Evolutionary conservation across 2,797 vertebrate species (phyloP).

Genomic region (Poeciliopsis gracilis): DNA sequence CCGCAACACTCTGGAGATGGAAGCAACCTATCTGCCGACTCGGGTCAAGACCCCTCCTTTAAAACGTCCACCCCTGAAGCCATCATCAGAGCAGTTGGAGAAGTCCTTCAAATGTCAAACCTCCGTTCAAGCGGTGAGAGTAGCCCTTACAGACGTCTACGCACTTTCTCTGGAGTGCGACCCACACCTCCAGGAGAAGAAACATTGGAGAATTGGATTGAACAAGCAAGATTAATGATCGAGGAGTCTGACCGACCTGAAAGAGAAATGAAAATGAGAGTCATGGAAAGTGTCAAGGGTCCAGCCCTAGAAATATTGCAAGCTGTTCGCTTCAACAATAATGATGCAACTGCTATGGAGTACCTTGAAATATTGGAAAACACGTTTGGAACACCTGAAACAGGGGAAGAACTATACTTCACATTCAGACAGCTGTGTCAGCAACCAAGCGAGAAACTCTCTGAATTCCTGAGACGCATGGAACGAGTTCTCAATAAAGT

Average conservation of each 20-base stretch:
- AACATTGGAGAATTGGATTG: background rate
- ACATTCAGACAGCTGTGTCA: background rate
- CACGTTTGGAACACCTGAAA: background rate
- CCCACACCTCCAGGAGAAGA: slow-evolving; percentile 1
- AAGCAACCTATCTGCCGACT: background rate
- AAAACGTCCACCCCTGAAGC: background rate
- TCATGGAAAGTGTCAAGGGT: slow-evolving; percentile 6
- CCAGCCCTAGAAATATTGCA: background rate
- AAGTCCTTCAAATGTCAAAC: background rate
- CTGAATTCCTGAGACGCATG: background rate
- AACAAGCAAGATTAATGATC: slow-evolving; percentile 1
- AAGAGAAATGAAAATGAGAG: background rate
- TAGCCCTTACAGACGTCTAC: background rate
- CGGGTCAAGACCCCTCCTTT: background rate
- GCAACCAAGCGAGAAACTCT: background rate
- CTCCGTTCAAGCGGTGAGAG: background rate
- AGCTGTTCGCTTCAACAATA: background rate
- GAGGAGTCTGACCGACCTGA: background rate
- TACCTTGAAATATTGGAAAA: background rate
- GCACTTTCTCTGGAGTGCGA: background rate
- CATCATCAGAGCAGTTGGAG: slow-evolving; percentile 1
- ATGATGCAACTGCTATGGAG: background rate
- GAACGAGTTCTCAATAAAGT: slow-evolving; percentile 8
- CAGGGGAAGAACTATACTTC: background rate
- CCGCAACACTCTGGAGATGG: background rate